phyloP scores from a whole-genome alignment of 2,113 vertebrate species.

The Halcyon malimbica region DNA sequence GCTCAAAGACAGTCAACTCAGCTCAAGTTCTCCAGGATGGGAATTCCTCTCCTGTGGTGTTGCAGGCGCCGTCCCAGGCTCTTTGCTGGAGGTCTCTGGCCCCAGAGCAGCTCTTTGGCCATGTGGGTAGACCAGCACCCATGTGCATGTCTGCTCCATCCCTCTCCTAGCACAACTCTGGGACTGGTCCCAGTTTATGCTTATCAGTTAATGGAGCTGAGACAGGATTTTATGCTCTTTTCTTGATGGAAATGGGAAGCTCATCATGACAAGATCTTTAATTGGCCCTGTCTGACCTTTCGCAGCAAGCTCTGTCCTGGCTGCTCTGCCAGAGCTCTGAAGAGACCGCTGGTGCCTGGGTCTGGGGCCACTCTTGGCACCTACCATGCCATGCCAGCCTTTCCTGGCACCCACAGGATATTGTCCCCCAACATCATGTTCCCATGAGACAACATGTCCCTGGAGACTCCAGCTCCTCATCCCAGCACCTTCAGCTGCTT shows the following conservation, averaged over 20 bases:
- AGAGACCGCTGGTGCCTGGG: neutral
- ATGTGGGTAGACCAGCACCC: rapidly evolving
- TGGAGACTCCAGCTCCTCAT: neutral
- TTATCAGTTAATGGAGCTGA: neutral
- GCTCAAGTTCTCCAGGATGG: neutral
- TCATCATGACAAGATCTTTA: neutral
- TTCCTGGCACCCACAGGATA: neutral
- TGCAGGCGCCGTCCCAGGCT: rapidly evolving
- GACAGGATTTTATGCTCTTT: neutral
- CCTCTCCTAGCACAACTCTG: neutral
- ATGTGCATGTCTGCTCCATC: rapidly evolving
- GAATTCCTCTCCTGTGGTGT: neutral
- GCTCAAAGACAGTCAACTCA: neutral
- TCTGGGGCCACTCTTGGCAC: neutral
- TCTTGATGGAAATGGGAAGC: constrained; percentile 7
- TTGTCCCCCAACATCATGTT: rapidly evolving
- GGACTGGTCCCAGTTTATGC: neutral
- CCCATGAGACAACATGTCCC: neutral
- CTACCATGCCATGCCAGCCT: neutral
- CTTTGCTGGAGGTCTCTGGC: neutral
- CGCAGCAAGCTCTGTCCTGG: rapidly evolving
- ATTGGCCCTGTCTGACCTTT: constrained; percentile 33
- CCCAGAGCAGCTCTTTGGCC: neutral
- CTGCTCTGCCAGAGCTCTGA: neutral
- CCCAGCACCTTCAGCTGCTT: neutral